Conservation (phyloP, 1,140 invertebrate species). For the Zaprionus inermis region DNA sequence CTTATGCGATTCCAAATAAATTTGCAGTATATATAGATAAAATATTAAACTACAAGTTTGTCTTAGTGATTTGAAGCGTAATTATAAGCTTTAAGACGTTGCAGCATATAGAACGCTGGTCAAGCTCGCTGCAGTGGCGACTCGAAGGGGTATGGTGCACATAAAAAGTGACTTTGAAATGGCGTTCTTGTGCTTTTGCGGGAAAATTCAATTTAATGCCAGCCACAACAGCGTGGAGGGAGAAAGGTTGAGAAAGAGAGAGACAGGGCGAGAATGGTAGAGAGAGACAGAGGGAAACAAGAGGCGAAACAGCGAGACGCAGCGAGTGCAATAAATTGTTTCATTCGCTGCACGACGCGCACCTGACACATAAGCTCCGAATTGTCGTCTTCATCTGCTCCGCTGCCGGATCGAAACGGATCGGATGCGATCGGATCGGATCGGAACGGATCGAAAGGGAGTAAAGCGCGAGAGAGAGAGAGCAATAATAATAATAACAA, state of each 20-base stretch:
- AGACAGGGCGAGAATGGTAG: not conserved
- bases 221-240: conserved; percentile 49
- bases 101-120: not conserved
- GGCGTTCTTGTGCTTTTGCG: conserved; percentile 37
- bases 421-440: conserved; percentile 23
- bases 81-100: too few relatives aligned
- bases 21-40: not conserved
- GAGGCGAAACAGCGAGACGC: conserved; percentile 39
- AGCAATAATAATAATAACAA: conserved; percentile 30
- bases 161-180: conserved; percentile 41
- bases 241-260: conserved; percentile 21
- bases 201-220: conserved; percentile 71
- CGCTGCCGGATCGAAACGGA: conserved; percentile 11
- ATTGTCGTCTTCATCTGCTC: conserved; percentile 72
- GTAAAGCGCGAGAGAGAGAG: not conserved
- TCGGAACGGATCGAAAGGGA: conserved; percentile 12
- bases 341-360: conserved; percentile 74
- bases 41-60: not conserved
- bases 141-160: not conserved
- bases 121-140: not conserved
- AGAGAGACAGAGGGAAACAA: conserved; percentile 12
- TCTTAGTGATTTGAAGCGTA: too few relatives aligned
- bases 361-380: conserved; percentile 77
- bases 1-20: not conserved
- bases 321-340: conserved; percentile 75